Evolutionary conservation across 30 jellyfish, hydroid and myxozoan genomes (phyloP), one percentile per base, ranked within the genome.

Genomic region (Calvadosia cruxmelitensis): DNA sequence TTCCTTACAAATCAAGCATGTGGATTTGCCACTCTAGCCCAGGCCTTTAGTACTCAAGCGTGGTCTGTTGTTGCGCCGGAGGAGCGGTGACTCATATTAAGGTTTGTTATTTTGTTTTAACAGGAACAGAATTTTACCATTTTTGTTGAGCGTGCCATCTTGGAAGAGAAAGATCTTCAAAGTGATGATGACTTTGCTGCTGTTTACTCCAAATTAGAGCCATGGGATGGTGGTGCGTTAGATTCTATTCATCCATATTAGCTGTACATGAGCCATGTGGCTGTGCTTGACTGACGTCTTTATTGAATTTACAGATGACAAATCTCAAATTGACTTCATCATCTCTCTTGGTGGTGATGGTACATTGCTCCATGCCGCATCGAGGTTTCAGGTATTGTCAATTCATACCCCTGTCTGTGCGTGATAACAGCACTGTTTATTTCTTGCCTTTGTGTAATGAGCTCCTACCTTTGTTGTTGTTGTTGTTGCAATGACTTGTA

Each of bases 331-430:
- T 62, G 98, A 89, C 68, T 57, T 89, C 28, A 70, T 89, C 30
- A 70, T 82, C 1, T 89, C 95, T 73, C 82, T 89, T 50, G 98
- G 98, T 12, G 98, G 98, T 2, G 98, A 89, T 81, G 98, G 98
- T 23, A 89, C 98, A 0, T 66, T 89, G 32, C 80, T 89, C 13
- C 98, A 89, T 42, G 93, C 93, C 0, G 80, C 94, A 0, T 81
- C 95, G n/a, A 62, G 81, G 30, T 89, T 89, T 53, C 98, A 89
- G 84, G 98, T 89, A 69, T 7, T 69, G n/a, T n/a, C n/a, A n/a
- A n/a, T n/a, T n/a, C n/a, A n/a, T n/a, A n/a, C n/a, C n/a, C n/a
- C n/a, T n/a, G n/a, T n/a, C n/a, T n/a, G n/a, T n/a, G n/a, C n/a
- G n/a, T n/a, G n/a, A n/a, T n/a, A n/a, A n/a, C n/a, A n/a, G n/a